Percentiles rank a stretch among this genome's conserved stretches.
Evolutionary conservation across 2,888 invertebrate species (phyloP).

Genomic region (Epistrophe grossulariae): DNA sequence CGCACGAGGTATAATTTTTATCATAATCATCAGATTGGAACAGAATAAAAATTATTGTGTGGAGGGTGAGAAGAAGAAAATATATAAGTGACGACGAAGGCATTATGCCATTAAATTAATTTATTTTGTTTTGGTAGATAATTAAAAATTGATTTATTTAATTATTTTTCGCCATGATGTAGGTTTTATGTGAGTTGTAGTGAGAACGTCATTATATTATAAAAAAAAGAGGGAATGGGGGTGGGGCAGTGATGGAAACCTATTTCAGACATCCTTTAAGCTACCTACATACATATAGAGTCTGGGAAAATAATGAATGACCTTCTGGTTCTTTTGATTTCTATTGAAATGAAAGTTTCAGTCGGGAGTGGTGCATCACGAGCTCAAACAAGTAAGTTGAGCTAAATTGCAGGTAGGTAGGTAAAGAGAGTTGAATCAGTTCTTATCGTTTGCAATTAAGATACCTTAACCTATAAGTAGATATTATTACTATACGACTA

Average conservation of each 20-base stretch:
- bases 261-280: constrained; percentile 29
- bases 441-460: no score
- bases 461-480: no score
- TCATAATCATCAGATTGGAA: neutral
- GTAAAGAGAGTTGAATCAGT: no score
- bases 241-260: neutral
- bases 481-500: no score
- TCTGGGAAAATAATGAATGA: constrained; percentile 10
- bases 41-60: neutral
- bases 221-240: neutral
- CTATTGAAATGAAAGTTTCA: neutral
- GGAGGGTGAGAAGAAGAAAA: constrained; percentile 10
- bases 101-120: constrained; percentile 35
- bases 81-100: constrained; percentile 9
- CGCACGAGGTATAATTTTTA: constrained; percentile 15
- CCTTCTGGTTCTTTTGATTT: neutral
- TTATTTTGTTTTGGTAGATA: constrained; percentile 44
- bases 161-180: constrained; percentile 28
- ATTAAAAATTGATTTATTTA: constrained; percentile 55
- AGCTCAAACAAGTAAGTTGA: neutral
- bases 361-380: neutral
- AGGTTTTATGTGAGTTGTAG: neutral
- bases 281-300: neutral
- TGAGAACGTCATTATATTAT: constrained; percentile 1
- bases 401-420: no score